Evolutionary conservation across 2,797 vertebrate species (phyloP).

Genomic region (Perodicticus potto): DNA sequence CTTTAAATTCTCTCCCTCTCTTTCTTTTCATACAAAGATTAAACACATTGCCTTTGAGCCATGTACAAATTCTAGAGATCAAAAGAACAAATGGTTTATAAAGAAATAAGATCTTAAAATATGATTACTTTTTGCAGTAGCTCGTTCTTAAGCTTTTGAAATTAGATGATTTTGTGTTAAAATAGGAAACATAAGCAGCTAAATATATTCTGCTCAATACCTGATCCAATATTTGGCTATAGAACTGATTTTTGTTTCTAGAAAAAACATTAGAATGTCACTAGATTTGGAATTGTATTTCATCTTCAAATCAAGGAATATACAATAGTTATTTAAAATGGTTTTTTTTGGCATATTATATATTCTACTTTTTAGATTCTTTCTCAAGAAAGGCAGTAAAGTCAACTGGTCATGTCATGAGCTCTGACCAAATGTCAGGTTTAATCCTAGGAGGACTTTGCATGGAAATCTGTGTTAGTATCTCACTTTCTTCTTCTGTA

Average conservation of each 20-base stretch:
- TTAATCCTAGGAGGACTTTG: not conserved
- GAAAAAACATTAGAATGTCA: slow-evolving; percentile 17
- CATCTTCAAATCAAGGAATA: not conserved
- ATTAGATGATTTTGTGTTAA: slow-evolving; percentile 26
- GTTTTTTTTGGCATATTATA: not conserved
- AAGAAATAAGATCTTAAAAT: slow-evolving; percentile 35
- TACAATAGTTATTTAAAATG: not conserved
- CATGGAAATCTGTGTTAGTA: not conserved
- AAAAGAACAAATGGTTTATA: slow-evolving; percentile 13
- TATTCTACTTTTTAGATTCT: not conserved
- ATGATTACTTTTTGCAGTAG: not conserved
- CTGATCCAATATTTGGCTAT: not conserved
- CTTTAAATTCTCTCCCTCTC: not conserved
- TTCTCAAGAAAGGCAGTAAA: not conserved
- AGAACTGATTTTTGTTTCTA: slow-evolving; percentile 21
- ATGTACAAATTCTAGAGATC: slow-evolving; percentile 3
- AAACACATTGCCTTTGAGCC: slow-evolving; percentile 47
- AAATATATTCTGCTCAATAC: slow-evolving; percentile 6
- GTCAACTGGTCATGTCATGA: not conserved
- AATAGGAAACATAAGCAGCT: slow-evolving; percentile 4
- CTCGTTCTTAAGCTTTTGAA: slow-evolving; percentile 15
- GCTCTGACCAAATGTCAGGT: not conserved
- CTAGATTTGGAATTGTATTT: slow-evolving; percentile 16
- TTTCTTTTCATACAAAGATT: not conserved
- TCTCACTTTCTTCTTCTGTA: not conserved